These are phyloP conservation scores for Pachydiplax longipennis DNA, from an alignment of 2,888 invertebrate genomes.

Conservation along the genomic window DNA sequence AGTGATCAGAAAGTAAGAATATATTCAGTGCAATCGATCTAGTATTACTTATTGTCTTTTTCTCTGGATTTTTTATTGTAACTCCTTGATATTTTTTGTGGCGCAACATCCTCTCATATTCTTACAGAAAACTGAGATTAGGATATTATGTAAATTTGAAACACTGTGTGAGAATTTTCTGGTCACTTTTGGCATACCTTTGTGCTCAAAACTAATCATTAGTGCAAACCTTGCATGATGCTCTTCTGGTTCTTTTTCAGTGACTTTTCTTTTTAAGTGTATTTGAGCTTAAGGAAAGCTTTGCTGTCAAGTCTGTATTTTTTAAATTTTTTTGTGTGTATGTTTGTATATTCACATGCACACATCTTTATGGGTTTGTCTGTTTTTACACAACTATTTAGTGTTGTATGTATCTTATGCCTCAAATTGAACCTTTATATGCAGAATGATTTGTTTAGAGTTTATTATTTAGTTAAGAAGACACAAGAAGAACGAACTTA, in stretches of 20 bases:
- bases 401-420: neutral
- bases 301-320: neutral
- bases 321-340: neutral
- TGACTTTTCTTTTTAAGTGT: neutral
- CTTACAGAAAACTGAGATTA: neutral
- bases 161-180: too few relatives aligned
- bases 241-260: neutral
- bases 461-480: neutral
- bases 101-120: neutral
- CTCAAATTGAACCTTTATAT: neutral
- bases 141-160: neutral
- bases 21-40: neutral
- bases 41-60: neutral
- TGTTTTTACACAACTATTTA: neutral
- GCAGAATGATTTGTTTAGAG: neutral
- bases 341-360: neutral
- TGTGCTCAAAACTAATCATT: neutral
- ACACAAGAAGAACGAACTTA: neutral
- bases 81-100: neutral
- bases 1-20: neutral
- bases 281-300: neutral
- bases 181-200: neutral
- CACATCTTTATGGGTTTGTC: neutral
- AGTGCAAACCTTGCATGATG: conserved; percentile 19
- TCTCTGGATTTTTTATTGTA: neutral